Evolutionary conservation across 2,113 vertebrate species (phyloP), one percentile per base, ranked within the genome.

Genomic region (Symphodus melops): DNA sequence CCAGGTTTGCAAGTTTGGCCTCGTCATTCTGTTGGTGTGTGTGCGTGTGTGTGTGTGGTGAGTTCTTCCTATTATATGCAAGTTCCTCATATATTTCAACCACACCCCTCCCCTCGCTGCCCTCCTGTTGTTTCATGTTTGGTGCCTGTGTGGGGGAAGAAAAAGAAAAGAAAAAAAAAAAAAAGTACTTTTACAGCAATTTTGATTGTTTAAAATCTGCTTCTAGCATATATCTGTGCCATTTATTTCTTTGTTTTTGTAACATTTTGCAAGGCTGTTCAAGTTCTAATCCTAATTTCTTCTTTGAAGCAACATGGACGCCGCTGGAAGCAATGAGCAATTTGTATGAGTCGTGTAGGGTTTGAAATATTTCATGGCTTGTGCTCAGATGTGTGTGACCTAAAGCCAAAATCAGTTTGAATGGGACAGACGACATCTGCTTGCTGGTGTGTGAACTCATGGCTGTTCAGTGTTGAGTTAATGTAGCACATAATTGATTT

Each of bases 1-100:
- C 81, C 49, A 68, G 71, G 74, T 81, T 60, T 79, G 59, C 56
- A 21, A 74, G 82, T 51, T 72, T 39, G 52, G 58, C 65, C 60
- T 79, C 17, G 33, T 73, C 59, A 53, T 79, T 55, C 56, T 33
- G 37, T 79, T 79, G 53, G 62, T 75, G 76, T 68, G 84, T 70
- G 17, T 51, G 48, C 20, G 62, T 75, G 76, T 68, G 84, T 70
- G 17, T 51, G 48, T 51, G 25, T 83, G 82, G 82, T n/a, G 10
- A 82, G 67, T 86, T 91, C 79, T 90, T 90, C 83, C 79, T 87
- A 75, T 88, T 84, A 91, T 93, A 94, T 93, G 93, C 91, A 93
- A 93, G 84, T 84, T 85, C 75, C 72, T 82, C 67, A 20, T 73
- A 76, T 79, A 77, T 69, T 81, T 79, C 54, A 56, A n/a, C 41